A percentile compares a stretch with the other conserved stretches of the same genome.
Conservation (phyloP, 2,113 vertebrate genomes). For the Grammomys dolichurus region DNA sequence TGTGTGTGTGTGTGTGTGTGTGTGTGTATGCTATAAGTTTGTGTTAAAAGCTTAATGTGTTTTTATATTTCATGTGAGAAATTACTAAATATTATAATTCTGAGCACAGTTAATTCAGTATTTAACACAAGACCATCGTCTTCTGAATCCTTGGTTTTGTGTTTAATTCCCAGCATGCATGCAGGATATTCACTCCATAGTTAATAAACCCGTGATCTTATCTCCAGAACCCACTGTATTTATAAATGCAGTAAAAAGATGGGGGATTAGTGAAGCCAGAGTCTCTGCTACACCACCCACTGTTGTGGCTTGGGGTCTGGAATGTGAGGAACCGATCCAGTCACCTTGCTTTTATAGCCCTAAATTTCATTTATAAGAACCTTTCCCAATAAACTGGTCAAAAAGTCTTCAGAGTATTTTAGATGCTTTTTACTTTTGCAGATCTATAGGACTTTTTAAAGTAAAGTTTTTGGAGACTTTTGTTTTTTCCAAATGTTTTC, state of each 20-base stretch:
- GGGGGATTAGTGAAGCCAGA: constrained; percentile 56
- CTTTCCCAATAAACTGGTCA: background rate
- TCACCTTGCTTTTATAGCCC: constrained; percentile 53
- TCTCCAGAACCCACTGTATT: constrained; percentile 89
- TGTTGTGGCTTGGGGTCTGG: constrained; percentile 20
- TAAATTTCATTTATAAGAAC: constrained; percentile 44
- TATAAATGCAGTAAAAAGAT: constrained; percentile 74
- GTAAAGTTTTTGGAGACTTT: background rate
- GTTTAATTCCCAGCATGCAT: constrained; percentile 81
- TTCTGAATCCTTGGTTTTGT: constrained; percentile 80
- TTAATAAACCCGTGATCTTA: constrained; percentile 88
- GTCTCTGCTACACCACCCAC: background rate
- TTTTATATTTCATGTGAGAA: constrained; percentile 78
- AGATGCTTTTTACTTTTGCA: constrained; percentile 40
- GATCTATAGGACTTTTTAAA: background rate
- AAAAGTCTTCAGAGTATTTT: constrained; percentile 12
- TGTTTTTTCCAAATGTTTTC: background rate
- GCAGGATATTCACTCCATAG: constrained; percentile 84
- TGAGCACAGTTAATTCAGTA: constrained; percentile 71
- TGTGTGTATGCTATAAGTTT: constrained; percentile 56
- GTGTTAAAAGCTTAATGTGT: constrained; percentile 39
- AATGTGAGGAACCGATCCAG: constrained; percentile 23
- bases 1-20: background rate
- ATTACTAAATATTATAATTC: constrained; percentile 77
- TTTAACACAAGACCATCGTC: constrained; percentile 69